Base-by-base conservation (phyloP, 2,888 invertebrate genomes). In the Exephanes ischioxanthus region DNA sequence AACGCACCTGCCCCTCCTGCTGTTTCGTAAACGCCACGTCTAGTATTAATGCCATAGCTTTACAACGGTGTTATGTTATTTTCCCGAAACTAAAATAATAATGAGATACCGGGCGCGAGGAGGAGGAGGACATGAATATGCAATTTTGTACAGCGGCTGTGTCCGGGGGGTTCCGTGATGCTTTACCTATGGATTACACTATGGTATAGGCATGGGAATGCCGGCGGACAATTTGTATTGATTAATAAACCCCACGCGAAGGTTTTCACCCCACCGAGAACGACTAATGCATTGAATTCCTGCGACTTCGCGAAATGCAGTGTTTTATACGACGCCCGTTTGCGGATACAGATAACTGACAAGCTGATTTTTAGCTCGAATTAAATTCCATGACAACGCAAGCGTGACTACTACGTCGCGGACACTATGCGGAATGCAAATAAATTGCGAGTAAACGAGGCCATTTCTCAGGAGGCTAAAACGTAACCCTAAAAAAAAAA, bases 71-170 rank as follows among this genome's bases (percentile, higher is more conserved):
- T 61, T 51, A 66, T 55, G 53, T 77, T 81, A 58, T 80, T 58
- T 75, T 26, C 45, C 63, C 67, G 61, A 73, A 79, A 79, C 53
- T 58, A 67, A 83, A 76, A 76, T 71, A 79, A 82, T 85, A 83
- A 85, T 85, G 79, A 83, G 83, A 80, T 80, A 76, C 51, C 51
- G 14, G n/a, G 53, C 71, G 51, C 58, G 58, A 30, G 70, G 58
- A 63, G 33, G 51, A 19, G 58, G 11, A 48, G 58, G 19, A 14
- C 71, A 86, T 87, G 87, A 88, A 88, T 88, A 87, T 86, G 88
- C 77, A 88, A 87, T 86, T 84, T 85, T 53, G 66, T 85, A 72
- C 63, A 86, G 84, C 86, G 87, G 86, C 48, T 72, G 81, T 76
- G 71, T 77, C 78, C 76, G 67, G 81, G 79, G 82, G 83, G 68